Base-by-base conservation (phyloP, 2,888 invertebrate genomes). In the Dicycla oo region DNA sequence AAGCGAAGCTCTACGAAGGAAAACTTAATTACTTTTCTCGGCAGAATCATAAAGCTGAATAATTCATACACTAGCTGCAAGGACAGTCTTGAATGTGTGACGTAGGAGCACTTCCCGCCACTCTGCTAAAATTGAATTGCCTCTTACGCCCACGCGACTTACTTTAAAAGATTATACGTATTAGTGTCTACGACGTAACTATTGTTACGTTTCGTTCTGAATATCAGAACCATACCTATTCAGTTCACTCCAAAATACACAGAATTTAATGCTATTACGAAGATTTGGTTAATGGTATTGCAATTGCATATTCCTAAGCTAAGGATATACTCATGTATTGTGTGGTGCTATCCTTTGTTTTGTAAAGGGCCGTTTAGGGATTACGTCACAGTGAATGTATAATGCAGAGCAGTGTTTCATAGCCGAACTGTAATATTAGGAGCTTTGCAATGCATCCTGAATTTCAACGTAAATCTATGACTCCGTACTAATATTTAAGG, bases 11-110 rank as follows among this genome's bases (percentile, higher is more conserved):
- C 89, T 86, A 85, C 89, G 87, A 90, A 92, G 90, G 92, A 92
- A 93, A 93, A 93, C 91, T 93, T 94, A 94, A 94, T 94, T 94
- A 94, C 91, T 93, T 94, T 94, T 92, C 93, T 93, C 91, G 83
- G 89, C 85, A 88, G 91, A 93, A 93, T 93, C 92, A 93, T 94
- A 92, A 92, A 91, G 88, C 87, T 93, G 91, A 92, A 94, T 93
- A 91, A 92, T 93, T 93, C 91, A 92, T 92, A 90, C 78, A 88
- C 88, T 88, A 77, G 89, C 88, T 88, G 88, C 87, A 85, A 88
- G 88, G 88, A 90, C 88, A 91, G 87, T 83, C 88, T 86, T 86
- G 83, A 86, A 86, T 88, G 86, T 88, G 87, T 90, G 87, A 87
- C 85, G 75, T 54, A 84, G 80, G 69, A 82, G 83, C 84, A 88